These are phyloP conservation scores for Caenorhabditis virilis DNA, from an alignment of 2,888 invertebrate genomes.

Conservation along the genomic window DNA sequence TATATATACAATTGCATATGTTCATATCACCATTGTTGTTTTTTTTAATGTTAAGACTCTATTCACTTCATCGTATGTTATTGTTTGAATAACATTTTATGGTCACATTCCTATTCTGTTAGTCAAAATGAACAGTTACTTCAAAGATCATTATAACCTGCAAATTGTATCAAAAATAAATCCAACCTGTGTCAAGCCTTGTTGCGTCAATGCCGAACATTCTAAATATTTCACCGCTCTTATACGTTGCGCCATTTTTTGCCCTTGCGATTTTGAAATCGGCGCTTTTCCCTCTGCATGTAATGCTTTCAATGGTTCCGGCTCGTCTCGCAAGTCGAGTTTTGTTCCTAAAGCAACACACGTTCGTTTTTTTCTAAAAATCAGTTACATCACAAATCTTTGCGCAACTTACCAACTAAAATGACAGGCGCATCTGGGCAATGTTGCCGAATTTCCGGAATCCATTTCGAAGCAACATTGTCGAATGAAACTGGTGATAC, in stretches of 20 bases:
- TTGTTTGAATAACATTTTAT: no score
- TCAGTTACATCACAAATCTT: background rate
- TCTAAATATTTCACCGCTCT: conserved; percentile 98
- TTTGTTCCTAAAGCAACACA: conserved; percentile 80
- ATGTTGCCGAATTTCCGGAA: conserved; percentile 99
- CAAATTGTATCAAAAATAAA: conserved; percentile 4
- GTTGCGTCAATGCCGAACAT: conserved; percentile 96
- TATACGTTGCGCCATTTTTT: conserved; percentile 88
- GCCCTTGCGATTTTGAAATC: conserved; percentile 94
- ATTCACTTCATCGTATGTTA: no score
- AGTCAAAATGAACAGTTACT: no score
- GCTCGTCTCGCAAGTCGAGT: conserved; percentile 96
- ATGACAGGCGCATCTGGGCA: conserved; percentile 99
- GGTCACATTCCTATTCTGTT: no score
- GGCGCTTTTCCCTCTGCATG: conserved; percentile 76
- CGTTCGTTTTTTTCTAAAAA: background rate
- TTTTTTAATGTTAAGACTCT: no score
- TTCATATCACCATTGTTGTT: no score
- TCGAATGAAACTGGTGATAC: conserved; percentile 98
- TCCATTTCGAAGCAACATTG: conserved; percentile 99
- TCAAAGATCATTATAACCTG: no score
- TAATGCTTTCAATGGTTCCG: conserved; percentile 72
- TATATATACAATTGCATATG: no score
- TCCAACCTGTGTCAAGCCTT: conserved; percentile 85
- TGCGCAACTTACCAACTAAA: conserved; percentile 81